These are phyloP conservation scores for Porites cylindrica DNA, from an alignment of 92 coral and sea anemone species.

Conservation along the genomic window DNA sequence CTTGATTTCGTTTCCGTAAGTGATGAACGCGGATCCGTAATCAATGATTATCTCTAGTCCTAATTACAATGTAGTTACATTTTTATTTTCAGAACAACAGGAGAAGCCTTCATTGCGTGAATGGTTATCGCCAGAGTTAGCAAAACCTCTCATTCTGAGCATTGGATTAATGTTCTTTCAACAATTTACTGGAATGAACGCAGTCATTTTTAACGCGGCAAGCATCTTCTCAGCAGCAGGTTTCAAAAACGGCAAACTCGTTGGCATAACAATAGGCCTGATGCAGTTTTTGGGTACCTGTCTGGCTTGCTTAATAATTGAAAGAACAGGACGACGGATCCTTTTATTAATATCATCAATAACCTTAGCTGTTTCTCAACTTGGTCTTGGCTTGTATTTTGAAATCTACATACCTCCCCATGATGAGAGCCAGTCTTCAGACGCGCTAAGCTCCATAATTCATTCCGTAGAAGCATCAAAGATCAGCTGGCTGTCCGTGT, in stretches of 20 bases:
- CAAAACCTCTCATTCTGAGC: slow-evolving; percentile 78
- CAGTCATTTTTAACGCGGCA: slow-evolving; percentile 83
- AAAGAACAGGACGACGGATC: slow-evolving; percentile 84
- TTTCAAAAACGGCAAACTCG: slow-evolving; percentile 69
- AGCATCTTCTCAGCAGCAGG: slow-evolving; percentile 82
- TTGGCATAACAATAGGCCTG: slow-evolving; percentile 70
- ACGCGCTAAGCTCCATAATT: slow-evolving; percentile 19
- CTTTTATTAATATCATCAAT: slow-evolving; percentile 75
- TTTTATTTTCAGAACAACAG: slow-evolving; percentile 19
- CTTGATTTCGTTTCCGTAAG: too few species aligned
- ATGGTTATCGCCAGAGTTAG: slow-evolving; percentile 39
- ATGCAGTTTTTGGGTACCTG: slow-evolving; percentile 77
- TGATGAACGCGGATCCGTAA: too few species aligned
- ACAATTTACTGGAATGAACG: slow-evolving; percentile 87
- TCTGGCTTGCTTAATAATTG: slow-evolving; percentile 72
- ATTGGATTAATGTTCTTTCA: slow-evolving; percentile 81
- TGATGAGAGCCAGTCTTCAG: not conserved
- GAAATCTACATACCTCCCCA: slow-evolving; percentile 56
- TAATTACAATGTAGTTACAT: not conserved
- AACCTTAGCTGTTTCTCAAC: slow-evolving; percentile 67
- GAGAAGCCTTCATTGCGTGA: slow-evolving; percentile 21
- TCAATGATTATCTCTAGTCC: too few species aligned
- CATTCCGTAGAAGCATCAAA: slow-evolving; percentile 66
- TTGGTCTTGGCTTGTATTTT: slow-evolving; percentile 79
- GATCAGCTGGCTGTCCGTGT: slow-evolving; percentile 81